Base-by-base conservation (phyloP, 2,888 invertebrate genomes). In the Aspidapion aeneum region DNA sequence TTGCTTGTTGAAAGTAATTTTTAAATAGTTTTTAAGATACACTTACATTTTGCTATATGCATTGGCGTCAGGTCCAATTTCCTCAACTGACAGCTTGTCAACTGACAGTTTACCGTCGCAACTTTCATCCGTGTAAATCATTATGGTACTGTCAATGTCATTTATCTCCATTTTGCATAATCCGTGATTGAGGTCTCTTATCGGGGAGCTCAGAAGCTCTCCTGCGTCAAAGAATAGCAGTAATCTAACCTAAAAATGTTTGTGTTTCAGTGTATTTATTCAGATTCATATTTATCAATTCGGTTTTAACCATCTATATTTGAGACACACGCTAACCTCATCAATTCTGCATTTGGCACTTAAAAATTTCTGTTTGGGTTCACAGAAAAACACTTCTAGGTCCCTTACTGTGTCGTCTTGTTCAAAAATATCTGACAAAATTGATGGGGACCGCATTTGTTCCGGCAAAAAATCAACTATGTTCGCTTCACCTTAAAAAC, bases 171-270 rank as follows among this genome's bases (percentile, higher is more conserved):
- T 79, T 74, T 85, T 86, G 5, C 90, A 90, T 2, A 91, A 78
- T 0, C 89, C 90, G 66, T 88, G 89, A 75, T 86, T 89, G 68
- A 88, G 72, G 73, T 90, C 90, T 1, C 90, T 81, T 0, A 90
- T 88, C 0, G 91, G 90, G 0, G 90, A 90, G 73, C 89, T 90
- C 5, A 91, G 77, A 0, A 90, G 83, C 77, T 91, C 91, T 62
- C 90, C 90, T 69, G 88, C 86, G 74, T 91, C 91, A 18, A 87
- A 86, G 77, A 89, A 91, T 1, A 92, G 79, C 69, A 86, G 85
- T 1, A 92, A 71, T 69, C 87, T 86, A n/a, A 90, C 70, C 66
- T 66, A 20, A 48, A 66, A 63, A 21, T n/a, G 3, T n/a, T n/a
- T n/a, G n/a, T n/a, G n/a, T n/a, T n/a, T n/a, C n/a, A n/a, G n/a